Evolutionary conservation across 2,888 invertebrate genomes (phyloP).

Genomic region (Gymnoscelis rufifasciata): DNA sequence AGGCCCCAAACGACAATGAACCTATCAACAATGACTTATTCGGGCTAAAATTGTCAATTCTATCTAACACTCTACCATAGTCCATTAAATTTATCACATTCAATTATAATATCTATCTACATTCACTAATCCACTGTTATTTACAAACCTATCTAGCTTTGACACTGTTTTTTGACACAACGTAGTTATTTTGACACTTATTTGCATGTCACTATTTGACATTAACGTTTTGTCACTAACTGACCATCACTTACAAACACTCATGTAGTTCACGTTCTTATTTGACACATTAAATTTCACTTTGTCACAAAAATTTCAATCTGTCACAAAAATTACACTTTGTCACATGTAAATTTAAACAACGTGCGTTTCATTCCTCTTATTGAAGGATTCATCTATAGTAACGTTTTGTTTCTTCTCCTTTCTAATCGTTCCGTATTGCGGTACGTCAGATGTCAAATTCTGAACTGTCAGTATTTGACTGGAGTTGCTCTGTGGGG

Average conservation of each 20-base stretch:
- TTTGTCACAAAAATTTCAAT: background rate
- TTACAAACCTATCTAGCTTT: slow-evolving; percentile 44
- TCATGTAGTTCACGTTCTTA: too few species aligned
- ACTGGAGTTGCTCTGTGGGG: slow-evolving; percentile 64
- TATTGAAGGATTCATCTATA: slow-evolving; percentile 68
- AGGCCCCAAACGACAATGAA: slow-evolving; percentile 10
- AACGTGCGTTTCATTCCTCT: slow-evolving; percentile 68
- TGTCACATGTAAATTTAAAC: slow-evolving; percentile 49
- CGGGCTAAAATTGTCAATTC: slow-evolving; percentile 34
- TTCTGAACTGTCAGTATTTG: slow-evolving; percentile 82
- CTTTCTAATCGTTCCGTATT: slow-evolving; percentile 75
- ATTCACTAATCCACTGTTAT: slow-evolving; percentile 58
- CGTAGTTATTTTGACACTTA: slow-evolving; percentile 22
- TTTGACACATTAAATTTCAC: background rate
- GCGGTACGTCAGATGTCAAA: slow-evolving; percentile 69
- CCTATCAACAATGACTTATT: slow-evolving; percentile 28
- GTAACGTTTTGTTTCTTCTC: slow-evolving; percentile 75
- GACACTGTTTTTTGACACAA: slow-evolving; percentile 24
- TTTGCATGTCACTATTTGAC: slow-evolving; percentile 15
- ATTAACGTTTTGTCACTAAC: slow-evolving; percentile 2
- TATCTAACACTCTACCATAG: slow-evolving; percentile 46
- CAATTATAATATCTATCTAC: slow-evolving; percentile 70
- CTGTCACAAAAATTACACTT: slow-evolving; percentile 5
- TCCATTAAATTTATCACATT: slow-evolving; percentile 58
- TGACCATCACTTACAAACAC: background rate